These are phyloP conservation scores for Euzetes globulus DNA, from an alignment of 2,888 invertebrate species.

Conservation along the genomic window DNA sequence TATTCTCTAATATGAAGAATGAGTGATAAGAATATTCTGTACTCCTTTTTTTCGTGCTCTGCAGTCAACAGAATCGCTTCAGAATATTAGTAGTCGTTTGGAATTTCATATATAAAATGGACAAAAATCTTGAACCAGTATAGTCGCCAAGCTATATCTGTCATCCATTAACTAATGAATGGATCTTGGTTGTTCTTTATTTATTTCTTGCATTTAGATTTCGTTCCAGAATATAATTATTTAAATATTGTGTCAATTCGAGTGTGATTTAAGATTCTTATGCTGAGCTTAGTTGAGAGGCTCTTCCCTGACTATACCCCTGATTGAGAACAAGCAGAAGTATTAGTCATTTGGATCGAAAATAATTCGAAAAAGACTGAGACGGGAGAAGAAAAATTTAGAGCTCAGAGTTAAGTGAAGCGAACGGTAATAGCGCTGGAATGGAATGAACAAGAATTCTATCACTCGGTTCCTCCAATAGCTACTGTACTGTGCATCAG, in stretches of 20 bases:
- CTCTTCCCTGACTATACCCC: no score
- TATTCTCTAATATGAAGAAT: not conserved
- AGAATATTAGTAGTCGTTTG: not conserved
- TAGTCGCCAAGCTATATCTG: no score
- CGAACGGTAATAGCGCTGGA: not conserved
- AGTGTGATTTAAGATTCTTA: no score
- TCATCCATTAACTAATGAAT: no score
- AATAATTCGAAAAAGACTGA: slow-evolving; percentile 2
- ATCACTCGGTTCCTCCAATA: not conserved
- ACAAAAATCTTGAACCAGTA: no score
- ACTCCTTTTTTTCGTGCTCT: not conserved
- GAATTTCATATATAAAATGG: slow-evolving; percentile 3
- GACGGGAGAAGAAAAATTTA: not conserved
- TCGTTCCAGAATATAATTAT: no score
- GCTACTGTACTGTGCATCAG: not conserved
- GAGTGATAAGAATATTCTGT: not conserved
- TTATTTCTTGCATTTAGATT: no score
- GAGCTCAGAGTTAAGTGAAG: slow-evolving; percentile 10
- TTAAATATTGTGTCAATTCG: no score
- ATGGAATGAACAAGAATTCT: not conserved
- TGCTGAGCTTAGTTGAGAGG: no score
- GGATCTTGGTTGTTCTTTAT: no score
- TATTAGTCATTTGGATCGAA: slow-evolving; percentile 1
- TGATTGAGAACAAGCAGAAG: not conserved
- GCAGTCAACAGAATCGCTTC: not conserved